Conservation (phyloP, 1,140 invertebrate genomes). For the Pentalonia nigronervosa region DNA sequence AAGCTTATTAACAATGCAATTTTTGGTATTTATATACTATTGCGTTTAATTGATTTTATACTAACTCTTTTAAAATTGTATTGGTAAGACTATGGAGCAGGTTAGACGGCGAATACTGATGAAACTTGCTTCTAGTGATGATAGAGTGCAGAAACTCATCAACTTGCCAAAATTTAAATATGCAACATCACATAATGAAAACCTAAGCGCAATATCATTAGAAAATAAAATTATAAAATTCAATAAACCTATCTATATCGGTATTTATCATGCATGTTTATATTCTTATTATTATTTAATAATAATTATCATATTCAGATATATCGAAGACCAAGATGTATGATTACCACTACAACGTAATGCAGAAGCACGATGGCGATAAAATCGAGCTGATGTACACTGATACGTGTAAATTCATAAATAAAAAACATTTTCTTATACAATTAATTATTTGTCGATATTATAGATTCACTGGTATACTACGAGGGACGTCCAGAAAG, state of each 20-base stretch:
- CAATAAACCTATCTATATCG: neutral
- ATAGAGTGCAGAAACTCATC: neutral
- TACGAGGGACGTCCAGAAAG: too few relatives aligned
- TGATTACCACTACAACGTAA: neutral
- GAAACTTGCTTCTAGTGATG: neutral
- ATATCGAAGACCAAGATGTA: neutral
- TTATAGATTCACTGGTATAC: slow-evolving; percentile 14
- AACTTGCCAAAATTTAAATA: neutral
- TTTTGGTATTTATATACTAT: neutral
- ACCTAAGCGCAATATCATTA: neutral
- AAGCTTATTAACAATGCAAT: neutral
- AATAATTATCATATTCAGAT: neutral
- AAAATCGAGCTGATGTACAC: neutral
- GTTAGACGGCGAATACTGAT: neutral
- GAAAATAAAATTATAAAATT: neutral
- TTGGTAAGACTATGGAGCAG: neutral
- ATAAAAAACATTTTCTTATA: too few relatives aligned
- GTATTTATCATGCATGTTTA: too few relatives aligned
- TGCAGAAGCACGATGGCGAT: neutral
- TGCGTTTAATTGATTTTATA: neutral
- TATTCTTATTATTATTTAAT: too few relatives aligned
- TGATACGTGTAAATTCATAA: slow-evolving; percentile 20
- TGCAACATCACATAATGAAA: neutral
- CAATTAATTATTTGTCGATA: too few relatives aligned
- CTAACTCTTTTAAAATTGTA: neutral